phyloP scores from a whole-genome alignment of 2,888 invertebrate species.

The Idaea aversata region DNA sequence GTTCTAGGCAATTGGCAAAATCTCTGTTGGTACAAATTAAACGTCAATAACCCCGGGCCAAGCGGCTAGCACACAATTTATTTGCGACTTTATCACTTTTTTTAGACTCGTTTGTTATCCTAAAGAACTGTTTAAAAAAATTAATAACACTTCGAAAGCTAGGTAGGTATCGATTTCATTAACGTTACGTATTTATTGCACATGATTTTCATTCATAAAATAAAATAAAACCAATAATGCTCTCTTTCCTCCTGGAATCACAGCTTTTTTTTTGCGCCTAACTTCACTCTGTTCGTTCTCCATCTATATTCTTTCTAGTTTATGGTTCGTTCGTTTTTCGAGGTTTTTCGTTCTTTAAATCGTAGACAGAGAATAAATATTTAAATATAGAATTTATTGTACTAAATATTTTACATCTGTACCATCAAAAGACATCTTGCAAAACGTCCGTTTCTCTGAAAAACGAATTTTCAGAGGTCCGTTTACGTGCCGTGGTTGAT shows the following conservation, averaged over 20 bases:
- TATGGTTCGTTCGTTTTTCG: background rate
- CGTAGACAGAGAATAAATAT: conserved; percentile 11
- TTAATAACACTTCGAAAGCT: background rate
- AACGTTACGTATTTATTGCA: conserved; percentile 26
- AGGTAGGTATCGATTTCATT: conserved; percentile 11
- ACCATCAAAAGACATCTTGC: no score
- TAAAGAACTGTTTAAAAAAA: background rate
- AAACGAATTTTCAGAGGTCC: no score
- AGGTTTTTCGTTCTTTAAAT: conserved; percentile 9
- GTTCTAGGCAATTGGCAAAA: conserved; percentile 47
- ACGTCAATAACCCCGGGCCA: conserved; percentile 73
- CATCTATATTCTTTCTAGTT: background rate
- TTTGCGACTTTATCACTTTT: conserved; percentile 14
- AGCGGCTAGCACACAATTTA: conserved; percentile 36
- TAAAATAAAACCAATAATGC: conserved; percentile 40
- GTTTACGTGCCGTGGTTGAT: no score
- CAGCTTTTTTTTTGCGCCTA: conserved; percentile 22
- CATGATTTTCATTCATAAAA: conserved; percentile 49
- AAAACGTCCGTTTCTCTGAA: no score
- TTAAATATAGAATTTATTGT: no score
- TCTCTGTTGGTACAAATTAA: conserved; percentile 50
- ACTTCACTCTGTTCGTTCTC: conserved; percentile 21
- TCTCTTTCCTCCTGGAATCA: conserved; percentile 19
- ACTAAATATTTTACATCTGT: no score
- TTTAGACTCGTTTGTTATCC: background rate